Percentiles rank a stretch among this genome's conserved stretches.
Conservation (phyloP, 2,888 invertebrate species). For the Serrognathus titanus region DNA sequence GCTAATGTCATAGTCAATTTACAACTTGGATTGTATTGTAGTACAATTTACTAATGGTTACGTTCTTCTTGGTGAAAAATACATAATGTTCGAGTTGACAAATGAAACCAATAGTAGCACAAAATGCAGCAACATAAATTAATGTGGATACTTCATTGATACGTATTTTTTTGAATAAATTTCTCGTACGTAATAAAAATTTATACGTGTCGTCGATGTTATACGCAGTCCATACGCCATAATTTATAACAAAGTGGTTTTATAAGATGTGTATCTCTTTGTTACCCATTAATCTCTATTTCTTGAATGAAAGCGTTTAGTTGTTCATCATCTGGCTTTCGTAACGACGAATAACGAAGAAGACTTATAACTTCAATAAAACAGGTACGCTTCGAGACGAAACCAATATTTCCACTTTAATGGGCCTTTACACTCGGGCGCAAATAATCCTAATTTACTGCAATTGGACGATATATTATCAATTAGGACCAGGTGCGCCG, state of each 20-base stretch:
- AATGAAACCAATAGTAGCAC: too few relatives aligned
- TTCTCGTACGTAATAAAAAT: too few relatives aligned
- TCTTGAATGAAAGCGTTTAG: neutral
- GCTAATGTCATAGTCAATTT: too few relatives aligned
- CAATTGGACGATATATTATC: slow-evolving; percentile 41
- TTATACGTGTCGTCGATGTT: too few relatives aligned
- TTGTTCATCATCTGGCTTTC: neutral
- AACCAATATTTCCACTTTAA: neutral
- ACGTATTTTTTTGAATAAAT: too few relatives aligned
- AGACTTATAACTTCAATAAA: neutral
- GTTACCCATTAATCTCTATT: neutral
- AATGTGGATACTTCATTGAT: too few relatives aligned
- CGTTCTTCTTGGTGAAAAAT: too few relatives aligned
- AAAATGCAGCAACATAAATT: too few relatives aligned
- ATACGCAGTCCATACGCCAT: too few relatives aligned
- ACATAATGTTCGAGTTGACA: too few relatives aligned
- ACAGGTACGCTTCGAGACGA: neutral
- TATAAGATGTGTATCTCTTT: neutral
- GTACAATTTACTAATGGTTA: too few relatives aligned
- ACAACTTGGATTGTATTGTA: too few relatives aligned
- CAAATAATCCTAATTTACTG: slow-evolving; percentile 36
- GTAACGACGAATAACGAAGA: neutral
- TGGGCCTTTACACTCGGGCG: slow-evolving; percentile 6
- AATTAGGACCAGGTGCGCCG: slow-evolving; percentile 40
- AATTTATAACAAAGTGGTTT: neutral